Evolutionary conservation across 2,888 invertebrate species (phyloP).

Genomic region (Archips crataeganus): DNA sequence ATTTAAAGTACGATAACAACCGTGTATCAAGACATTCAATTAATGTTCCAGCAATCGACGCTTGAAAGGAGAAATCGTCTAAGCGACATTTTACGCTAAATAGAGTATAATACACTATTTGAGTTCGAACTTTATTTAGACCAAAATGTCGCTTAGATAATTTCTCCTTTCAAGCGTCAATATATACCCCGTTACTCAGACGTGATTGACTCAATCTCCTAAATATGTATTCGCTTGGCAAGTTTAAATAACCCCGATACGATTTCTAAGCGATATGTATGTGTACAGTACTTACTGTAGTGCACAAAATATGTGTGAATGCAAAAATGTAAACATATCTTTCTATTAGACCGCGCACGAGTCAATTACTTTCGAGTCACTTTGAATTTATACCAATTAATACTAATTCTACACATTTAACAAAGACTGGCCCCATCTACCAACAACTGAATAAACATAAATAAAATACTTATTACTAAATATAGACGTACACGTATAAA

Average conservation of each 20-base stretch:
- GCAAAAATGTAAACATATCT: too few species aligned
- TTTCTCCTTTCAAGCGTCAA: too few species aligned
- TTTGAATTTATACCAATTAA: not conserved
- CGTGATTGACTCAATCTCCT: not conserved
- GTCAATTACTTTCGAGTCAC: not conserved
- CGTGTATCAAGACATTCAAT: not conserved
- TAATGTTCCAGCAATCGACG: too few species aligned
- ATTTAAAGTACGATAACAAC: not conserved
- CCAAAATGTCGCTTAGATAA: too few species aligned
- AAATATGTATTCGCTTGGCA: not conserved
- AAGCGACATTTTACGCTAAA: too few species aligned
- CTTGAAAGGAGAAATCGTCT: too few species aligned
- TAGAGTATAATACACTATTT: too few species aligned
- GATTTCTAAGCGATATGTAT: too few species aligned
- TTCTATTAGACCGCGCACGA: not conserved
- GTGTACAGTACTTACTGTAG: too few species aligned
- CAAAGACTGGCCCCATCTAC: slow-evolving; percentile 11
- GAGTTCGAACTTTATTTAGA: too few species aligned
- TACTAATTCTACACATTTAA: slow-evolving; percentile 11
- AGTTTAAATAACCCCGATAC: too few species aligned
- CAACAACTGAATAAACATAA: slow-evolving; percentile 4
- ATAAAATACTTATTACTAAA: slow-evolving; percentile 6
- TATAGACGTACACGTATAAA: slow-evolving; percentile 11
- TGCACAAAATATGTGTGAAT: too few species aligned
- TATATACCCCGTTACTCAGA: not conserved